These are phyloP conservation scores for Byasa hedistus DNA, from an alignment of 2,888 invertebrate species.

Conservation along the genomic window DNA sequence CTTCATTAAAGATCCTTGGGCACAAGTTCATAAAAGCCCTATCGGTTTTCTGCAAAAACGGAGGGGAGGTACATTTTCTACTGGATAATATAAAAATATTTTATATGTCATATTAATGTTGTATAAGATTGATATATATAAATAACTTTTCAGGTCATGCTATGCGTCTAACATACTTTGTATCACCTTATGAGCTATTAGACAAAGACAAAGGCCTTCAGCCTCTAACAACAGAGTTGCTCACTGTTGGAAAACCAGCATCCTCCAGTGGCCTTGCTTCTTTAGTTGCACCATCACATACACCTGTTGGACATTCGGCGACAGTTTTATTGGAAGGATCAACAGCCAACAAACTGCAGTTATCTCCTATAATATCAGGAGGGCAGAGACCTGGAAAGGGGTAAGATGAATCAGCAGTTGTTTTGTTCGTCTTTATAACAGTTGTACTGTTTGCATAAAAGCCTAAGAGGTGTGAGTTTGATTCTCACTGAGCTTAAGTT, in stretches of 20 bases:
- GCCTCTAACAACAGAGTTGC: constrained; percentile 87
- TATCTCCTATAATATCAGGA: constrained; percentile 84
- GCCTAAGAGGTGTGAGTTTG: no score
- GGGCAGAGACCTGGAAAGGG: constrained; percentile 86
- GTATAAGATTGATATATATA: background rate
- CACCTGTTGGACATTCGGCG: constrained; percentile 90
- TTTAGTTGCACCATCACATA: constrained; percentile 68
- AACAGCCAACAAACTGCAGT: constrained; percentile 90
- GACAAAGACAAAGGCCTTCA: constrained; percentile 87
- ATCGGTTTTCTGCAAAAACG: constrained; percentile 92
- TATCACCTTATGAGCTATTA: constrained; percentile 94
- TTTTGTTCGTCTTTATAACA: background rate
- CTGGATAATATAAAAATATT: background rate
- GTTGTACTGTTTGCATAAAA: background rate
- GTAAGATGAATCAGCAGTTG: constrained; percentile 63
- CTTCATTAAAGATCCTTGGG: constrained; percentile 83
- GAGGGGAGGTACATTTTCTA: constrained; percentile 82
- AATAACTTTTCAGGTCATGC: constrained; percentile 86
- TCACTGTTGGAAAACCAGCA: constrained; percentile 75
- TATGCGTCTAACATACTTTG: constrained; percentile 96
- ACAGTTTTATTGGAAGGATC: constrained; percentile 95
- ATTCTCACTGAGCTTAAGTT: no score
- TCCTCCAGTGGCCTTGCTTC: constrained; percentile 60
- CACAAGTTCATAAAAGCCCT: constrained; percentile 91
- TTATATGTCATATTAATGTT: background rate